Evolutionary conservation across 2,888 invertebrate genomes (phyloP).

Genomic region (Sympetrum striolatum): DNA sequence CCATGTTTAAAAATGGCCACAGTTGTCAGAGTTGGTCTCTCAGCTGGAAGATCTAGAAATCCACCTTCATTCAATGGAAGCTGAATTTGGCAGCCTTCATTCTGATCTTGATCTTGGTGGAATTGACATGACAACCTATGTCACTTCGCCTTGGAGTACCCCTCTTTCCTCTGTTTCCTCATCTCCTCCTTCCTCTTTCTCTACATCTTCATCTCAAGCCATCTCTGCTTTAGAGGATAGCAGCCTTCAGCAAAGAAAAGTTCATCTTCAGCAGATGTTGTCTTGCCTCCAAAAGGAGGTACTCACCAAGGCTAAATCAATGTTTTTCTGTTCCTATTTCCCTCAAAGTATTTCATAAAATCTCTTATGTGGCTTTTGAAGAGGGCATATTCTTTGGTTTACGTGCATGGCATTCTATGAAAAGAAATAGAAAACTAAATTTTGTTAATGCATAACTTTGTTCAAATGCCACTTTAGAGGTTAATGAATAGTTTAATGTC

Average conservation of each 20-base stretch:
- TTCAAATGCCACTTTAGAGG: neutral
- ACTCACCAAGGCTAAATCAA: neutral
- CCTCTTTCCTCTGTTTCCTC: constrained; percentile 37
- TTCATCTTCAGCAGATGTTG: constrained; percentile 16
- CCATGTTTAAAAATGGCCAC: neutral
- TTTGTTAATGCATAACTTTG: neutral
- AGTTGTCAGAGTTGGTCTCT: constrained; percentile 26
- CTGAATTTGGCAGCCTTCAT: constrained; percentile 40
- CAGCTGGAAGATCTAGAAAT: constrained; percentile 39
- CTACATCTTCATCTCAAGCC: constrained; percentile 37
- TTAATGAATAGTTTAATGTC: neutral
- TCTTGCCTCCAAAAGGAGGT: constrained; percentile 40
- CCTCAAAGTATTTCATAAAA: neutral
- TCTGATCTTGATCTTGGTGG: constrained; percentile 32
- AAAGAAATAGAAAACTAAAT: neutral
- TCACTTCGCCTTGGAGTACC: constrained; percentile 35
- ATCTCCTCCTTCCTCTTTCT: constrained; percentile 23
- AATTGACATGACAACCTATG: constrained; percentile 20
- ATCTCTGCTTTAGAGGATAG: constrained; percentile 38
- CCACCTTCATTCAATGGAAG: constrained; percentile 35
- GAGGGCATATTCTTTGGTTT: neutral
- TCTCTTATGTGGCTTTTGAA: neutral
- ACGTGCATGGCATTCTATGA: neutral
- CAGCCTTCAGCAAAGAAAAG: constrained; percentile 37
- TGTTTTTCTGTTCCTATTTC: neutral